These are phyloP conservation scores for Dyspetes luteomarginatus DNA, from an alignment of 2,888 invertebrate genomes.

Conservation along the genomic window DNA sequence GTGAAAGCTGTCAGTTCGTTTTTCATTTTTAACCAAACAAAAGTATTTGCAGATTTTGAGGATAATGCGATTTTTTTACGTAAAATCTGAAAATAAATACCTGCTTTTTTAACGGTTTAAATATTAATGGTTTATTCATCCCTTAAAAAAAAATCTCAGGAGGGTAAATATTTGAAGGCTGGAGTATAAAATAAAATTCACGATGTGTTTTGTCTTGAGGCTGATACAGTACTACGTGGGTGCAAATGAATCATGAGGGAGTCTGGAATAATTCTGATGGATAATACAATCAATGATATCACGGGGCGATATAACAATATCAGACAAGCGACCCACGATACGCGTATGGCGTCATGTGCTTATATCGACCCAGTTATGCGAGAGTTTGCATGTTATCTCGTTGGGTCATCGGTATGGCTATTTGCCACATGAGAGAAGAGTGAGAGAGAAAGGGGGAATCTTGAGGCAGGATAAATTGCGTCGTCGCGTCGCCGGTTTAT, in stretches of 20 bases:
- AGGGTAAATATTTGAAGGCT: too few species aligned
- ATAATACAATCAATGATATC: constrained; percentile 41
- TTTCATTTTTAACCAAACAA: too few species aligned
- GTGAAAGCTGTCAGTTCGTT: too few species aligned
- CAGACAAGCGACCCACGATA: constrained; percentile 34
- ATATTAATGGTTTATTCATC: too few species aligned
- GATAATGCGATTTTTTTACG: too few species aligned
- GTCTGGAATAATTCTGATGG: constrained; percentile 30
- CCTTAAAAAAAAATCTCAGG: too few species aligned
- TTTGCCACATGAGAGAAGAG: constrained; percentile 55
- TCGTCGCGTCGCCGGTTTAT: background rate
- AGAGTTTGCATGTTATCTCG: constrained; percentile 65
- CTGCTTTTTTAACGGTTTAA: too few species aligned
- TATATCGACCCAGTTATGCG: constrained; percentile 63
- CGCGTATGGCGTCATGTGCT: constrained; percentile 15
- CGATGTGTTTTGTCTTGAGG: background rate
- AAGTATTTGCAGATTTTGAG: too few species aligned
- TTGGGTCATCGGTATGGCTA: constrained; percentile 62
- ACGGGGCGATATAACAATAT: constrained; percentile 31
- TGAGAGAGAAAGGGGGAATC: constrained; percentile 8
- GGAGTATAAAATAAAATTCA: too few species aligned
- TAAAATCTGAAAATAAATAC: too few species aligned
- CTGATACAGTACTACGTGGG: background rate
- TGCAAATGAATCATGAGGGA: constrained; percentile 6
- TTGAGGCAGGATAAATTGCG: constrained; percentile 44